Conservation (phyloP, 2,797 vertebrate species). For the Microcaecilia unicolor region DNA sequence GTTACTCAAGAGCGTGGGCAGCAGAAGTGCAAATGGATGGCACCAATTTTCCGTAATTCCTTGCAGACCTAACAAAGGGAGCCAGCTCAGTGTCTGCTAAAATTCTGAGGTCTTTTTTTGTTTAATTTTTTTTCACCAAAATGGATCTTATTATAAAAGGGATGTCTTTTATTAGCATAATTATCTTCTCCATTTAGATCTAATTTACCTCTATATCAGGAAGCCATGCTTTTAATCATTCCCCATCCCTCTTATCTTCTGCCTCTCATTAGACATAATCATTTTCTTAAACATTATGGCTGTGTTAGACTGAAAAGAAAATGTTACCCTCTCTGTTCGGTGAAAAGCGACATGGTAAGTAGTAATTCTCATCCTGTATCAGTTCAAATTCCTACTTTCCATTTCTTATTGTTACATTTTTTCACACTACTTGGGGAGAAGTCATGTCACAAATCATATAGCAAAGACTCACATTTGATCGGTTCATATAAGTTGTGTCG, state of each 20-base stretch:
- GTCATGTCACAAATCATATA: no score
- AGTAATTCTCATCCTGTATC: no score
- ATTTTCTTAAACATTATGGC: slow-evolving; percentile 15
- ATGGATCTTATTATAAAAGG: slow-evolving; percentile 32
- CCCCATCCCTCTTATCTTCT: background rate
- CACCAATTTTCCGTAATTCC: slow-evolving; percentile 28
- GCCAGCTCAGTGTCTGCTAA: fast-evolving
- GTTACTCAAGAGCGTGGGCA: fast-evolving
- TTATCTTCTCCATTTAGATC: slow-evolving; percentile 36
- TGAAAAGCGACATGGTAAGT: no score
- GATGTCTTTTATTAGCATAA: slow-evolving; percentile 43
- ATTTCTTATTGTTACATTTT: no score
- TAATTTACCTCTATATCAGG: slow-evolving; percentile 27
- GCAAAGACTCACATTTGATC: no score
- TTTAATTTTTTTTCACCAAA: slow-evolving; percentile 32
- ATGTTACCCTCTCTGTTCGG: no score
- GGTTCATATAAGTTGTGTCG: no score
- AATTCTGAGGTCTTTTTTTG: slow-evolving; percentile 6
- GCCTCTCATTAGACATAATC: slow-evolving; percentile 8
- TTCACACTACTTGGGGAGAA: no score
- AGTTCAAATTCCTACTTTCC: no score
- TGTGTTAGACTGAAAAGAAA: no score
- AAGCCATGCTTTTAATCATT: slow-evolving; percentile 7
- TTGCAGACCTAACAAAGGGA: slow-evolving; percentile 14
- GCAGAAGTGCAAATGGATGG: slow-evolving; percentile 8